Evolutionary conservation across 1,140 invertebrate species (phyloP).

Genomic region (Trichogramma pretiosum): DNA sequence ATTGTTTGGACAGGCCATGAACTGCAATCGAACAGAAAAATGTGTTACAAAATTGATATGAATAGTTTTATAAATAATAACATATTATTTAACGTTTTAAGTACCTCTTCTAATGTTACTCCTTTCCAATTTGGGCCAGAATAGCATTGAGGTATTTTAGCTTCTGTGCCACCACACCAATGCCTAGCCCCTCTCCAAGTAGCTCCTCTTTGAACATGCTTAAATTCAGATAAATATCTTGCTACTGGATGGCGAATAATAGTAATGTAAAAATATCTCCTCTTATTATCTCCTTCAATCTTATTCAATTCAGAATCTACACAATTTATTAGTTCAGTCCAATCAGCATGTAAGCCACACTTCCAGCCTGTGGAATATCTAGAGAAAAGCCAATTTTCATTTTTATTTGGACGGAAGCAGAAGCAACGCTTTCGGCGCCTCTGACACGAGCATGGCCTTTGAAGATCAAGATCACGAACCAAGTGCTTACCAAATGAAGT

Average conservation of each 20-base stretch:
- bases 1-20: conserved; percentile 84
- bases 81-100: not conserved
- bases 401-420: conserved; percentile 81
- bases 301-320: conserved; percentile 80
- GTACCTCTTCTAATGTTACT: conserved; percentile 48
- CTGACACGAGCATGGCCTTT: conserved; percentile 81
- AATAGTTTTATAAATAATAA: not conserved
- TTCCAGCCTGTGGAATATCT: conserved; percentile 98
- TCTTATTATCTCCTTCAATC: conserved; percentile 70
- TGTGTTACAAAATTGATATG: conserved; percentile 10
- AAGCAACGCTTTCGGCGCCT: conserved; percentile 79
- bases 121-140: conserved; percentile 56
- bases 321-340: conserved; percentile 89
- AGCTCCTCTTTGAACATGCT: conserved; percentile 91
- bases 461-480: conserved; percentile 84
- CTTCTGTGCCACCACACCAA: conserved; percentile 73
- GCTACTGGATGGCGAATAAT: conserved; percentile 85
- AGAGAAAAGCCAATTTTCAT: conserved; percentile 95
- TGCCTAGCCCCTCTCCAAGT: conserved; percentile 91
- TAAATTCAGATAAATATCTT: conserved; percentile 86
- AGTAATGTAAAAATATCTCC: conserved; percentile 93
- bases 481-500: conserved; percentile 93
- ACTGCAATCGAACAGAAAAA: too few relatives aligned
- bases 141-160: conserved; percentile 73
- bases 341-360: conserved; percentile 96